Evolutionary conservation across 2,797 vertebrate species (phyloP), one percentile per base, ranked within the genome.

Genomic region (Anabas testudineus): DNA sequence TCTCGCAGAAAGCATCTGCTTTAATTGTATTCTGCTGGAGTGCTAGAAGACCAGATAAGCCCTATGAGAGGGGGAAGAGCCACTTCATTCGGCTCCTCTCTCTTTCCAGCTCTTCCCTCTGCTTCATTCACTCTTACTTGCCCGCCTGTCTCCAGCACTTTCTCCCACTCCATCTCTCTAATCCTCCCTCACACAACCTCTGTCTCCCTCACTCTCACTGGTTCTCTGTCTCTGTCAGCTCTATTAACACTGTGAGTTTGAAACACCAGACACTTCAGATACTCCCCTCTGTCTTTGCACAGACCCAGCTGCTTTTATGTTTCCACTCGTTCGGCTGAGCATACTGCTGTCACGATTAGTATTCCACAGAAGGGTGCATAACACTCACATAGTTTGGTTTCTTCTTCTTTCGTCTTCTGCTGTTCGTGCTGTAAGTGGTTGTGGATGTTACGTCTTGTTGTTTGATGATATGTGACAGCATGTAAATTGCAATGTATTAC

Each of bases 231-330:
- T 78, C 37, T 84, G 81, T 76, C 82, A 75, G 68, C 80, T 88
- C 63, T 77, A 74, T 86, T 83, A 83, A 78, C 78, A 68, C 64
- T 60, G 62, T 22, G 79, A 81, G 71, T 88, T 86, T 5, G 42
- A 62, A 75, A 73, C 74, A 75, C 26, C 66, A 71, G 63, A 41
- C 81, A 71, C 74, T 85, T 80, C 78, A 76, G 62, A 83, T 71
- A 70, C 64, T 76, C 61, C 43, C 36, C 34, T 60, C 52, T 67
- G 24, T 60, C 56, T 83, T 28, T 58, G 30, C 63, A 67, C 63
- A n/a, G 15, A 67, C 55, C 59, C 48, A 26, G 42, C 56, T 8
- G 51, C 49, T 58, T 78, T 71, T 32, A 52, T 49, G 53, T 49
- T 41, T 57, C 67, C 63, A 19, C 26, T 61, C 59, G 42, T 34